Conservation (phyloP, 2,113 vertebrate genomes). For the Scolopax mira region DNA sequence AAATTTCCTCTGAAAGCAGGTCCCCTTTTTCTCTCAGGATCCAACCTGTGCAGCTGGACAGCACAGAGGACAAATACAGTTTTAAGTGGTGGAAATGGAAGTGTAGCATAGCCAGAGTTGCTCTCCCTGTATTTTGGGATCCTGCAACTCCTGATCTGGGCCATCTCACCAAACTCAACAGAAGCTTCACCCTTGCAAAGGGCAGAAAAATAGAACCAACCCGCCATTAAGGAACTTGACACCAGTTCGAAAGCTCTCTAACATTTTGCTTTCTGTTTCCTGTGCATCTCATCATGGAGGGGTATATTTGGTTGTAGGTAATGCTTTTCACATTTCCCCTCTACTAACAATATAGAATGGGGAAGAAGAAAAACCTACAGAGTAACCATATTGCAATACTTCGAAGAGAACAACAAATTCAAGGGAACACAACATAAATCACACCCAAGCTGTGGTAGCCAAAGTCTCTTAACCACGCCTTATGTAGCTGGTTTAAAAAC, state of each 20-base stretch:
- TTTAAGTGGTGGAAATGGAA: neutral
- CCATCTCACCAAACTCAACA: neutral
- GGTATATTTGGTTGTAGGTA: neutral
- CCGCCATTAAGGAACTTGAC: neutral
- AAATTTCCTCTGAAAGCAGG: neutral
- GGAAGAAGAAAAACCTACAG: neutral
- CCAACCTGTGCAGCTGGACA: neutral
- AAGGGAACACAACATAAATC: neutral
- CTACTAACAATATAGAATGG: neutral
- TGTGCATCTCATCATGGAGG: neutral
- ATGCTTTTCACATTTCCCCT: neutral
- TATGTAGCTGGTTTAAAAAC: neutral
- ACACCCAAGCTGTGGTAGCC: neutral
- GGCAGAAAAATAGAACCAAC: neutral
- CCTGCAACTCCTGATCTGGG: neutral
- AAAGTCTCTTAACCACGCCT: neutral
- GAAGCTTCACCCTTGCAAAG: neutral
- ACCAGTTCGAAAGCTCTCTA: neutral
- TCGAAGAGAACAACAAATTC: neutral
- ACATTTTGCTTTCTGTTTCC: neutral
- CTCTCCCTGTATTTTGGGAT: neutral
- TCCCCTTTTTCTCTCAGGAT: neutral
- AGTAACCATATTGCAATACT: neutral
- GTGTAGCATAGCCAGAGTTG: neutral
- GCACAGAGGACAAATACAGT: neutral